Evolutionary conservation across 1,140 invertebrate genomes (phyloP), one percentile per base, ranked within the genome.

Genomic region (Lordiphosa mommai): DNA sequence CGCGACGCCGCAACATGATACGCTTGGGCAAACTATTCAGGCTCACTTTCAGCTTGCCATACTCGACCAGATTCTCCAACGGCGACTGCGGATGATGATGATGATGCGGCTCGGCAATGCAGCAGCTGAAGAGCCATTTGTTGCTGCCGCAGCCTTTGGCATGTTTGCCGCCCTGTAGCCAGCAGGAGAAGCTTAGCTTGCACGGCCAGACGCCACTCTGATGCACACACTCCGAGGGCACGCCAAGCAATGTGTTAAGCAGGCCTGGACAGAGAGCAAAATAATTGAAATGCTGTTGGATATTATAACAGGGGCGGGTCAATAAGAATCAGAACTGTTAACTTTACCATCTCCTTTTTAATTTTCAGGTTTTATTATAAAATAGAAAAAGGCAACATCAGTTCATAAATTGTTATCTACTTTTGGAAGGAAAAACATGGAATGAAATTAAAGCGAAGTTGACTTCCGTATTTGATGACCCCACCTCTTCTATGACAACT

Each of bases 61-160:
- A 79, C 23, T 82, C 86, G 17, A 84, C 76, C 1, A 86, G 64
- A 20, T 87, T 87, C 17, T 71, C 71, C 82, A 80, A 88, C 37
- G 90, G 89, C 61, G 90, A 68, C 29, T 52, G 80, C 57, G 34
- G 87, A 76, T 46, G 36, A 29, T 20, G 73, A 52, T 32, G 87
- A 68, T 34, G 61, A 4, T 44, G 65, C 4, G 82, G 41, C 9
- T 51, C 49, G 1, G 90, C 89, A 6, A 92, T 89, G 66, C 93
- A 94, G 88, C 94, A 94, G 1, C 93, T 92, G 66, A 94, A 93
- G 23, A 94, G 88, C 92, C 93, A 93, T 61, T 90, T 87, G 71
- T 90, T 90, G 36, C 90, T 90, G 5, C 93, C 93, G 70, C 93
- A 94, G 7, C 93, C 93, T 33, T 90, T 88, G 30, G 91, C 89